phyloP scores from a whole-genome alignment of 2,888 invertebrate genomes.

The Chaetoderma sp. region DNA sequence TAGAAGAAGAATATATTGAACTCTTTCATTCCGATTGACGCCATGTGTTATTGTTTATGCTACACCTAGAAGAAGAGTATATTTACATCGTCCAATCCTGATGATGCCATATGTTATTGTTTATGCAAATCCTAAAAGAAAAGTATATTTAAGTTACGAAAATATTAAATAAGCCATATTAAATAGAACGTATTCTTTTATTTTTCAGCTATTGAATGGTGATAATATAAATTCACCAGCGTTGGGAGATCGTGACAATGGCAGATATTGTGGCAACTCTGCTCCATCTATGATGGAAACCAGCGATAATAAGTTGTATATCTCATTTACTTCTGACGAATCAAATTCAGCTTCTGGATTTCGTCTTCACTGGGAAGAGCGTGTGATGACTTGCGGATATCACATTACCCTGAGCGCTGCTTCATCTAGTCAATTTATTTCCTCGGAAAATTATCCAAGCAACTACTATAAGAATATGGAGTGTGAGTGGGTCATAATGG shows the following conservation, averaged over 20 bases:
- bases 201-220: slow-evolving; percentile 81
- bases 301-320: slow-evolving; percentile 85
- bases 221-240: slow-evolving; percentile 79
- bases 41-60: too few species aligned
- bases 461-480: slow-evolving; percentile 72
- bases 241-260: slow-evolving; percentile 73
- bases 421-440: slow-evolving; percentile 63
- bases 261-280: slow-evolving; percentile 93
- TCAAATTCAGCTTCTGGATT: slow-evolving; percentile 67
- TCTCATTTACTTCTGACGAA: slow-evolving; percentile 86
- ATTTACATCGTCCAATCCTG: too few species aligned
- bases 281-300: slow-evolving; percentile 90
- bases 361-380: slow-evolving; percentile 56
- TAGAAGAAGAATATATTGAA: too few species aligned
- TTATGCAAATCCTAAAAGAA: too few species aligned
- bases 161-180: background rate
- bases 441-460: slow-evolving; percentile 74
- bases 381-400: slow-evolving; percentile 78
- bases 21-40: too few species aligned
- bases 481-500: slow-evolving; percentile 69
- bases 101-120: too few species aligned
- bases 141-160: too few species aligned
- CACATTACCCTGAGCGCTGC: slow-evolving; percentile 73
- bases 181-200: slow-evolving; percentile 35
- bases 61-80: too few species aligned